phyloP scores from a whole-genome alignment of 2,888 invertebrate genomes.

The Hololepta plana region DNA sequence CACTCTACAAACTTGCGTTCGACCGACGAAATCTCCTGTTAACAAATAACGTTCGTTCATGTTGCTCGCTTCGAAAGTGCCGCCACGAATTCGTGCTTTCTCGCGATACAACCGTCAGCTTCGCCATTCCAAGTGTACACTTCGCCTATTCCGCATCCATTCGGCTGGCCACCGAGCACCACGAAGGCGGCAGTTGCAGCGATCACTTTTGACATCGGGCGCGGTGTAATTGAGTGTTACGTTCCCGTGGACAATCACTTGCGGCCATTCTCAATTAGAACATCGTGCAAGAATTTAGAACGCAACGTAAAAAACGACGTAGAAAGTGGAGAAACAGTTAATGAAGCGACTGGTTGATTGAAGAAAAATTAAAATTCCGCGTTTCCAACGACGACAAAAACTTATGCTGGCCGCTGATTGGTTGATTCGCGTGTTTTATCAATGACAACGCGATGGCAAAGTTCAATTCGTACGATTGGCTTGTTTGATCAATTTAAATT shows the following conservation, averaged over 20 bases:
- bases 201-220: constrained; percentile 90
- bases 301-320: no score
- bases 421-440: no score
- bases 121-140: constrained; percentile 60
- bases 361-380: no score
- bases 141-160: constrained; percentile 72
- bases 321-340: no score
- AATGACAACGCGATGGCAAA: no score
- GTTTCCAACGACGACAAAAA: no score
- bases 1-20: constrained; percentile 62
- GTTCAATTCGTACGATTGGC: no score
- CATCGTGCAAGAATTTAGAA: no score
- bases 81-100: constrained; percentile 65
- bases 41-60: constrained; percentile 67
- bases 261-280: no score
- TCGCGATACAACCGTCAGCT: constrained; percentile 48
- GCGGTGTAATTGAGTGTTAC: constrained; percentile 67
- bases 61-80: constrained; percentile 79
- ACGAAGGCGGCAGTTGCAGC: constrained; percentile 89
- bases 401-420: no score
- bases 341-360: no score
- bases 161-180: constrained; percentile 68
- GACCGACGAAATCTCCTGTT: constrained; percentile 79
- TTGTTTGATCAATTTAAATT: no score
- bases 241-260: constrained; percentile 76